phyloP scores from a whole-genome alignment of 2,888 invertebrate species.

The Scaptomyza reducta region DNA sequence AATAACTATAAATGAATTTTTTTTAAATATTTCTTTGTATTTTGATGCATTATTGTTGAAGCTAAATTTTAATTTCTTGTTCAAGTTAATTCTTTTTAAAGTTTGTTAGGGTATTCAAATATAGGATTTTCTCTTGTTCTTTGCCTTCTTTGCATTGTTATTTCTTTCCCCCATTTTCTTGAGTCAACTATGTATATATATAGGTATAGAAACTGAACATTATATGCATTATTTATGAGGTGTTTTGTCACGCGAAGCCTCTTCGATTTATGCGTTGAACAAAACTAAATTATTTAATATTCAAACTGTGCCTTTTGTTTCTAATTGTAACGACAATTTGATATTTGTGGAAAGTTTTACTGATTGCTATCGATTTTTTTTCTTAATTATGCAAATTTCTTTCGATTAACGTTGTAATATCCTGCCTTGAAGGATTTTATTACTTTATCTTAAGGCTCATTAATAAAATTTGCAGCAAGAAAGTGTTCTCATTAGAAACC shows the following conservation, averaged over 20 bases:
- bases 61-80: too few relatives aligned
- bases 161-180: background rate
- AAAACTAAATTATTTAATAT: conserved; percentile 5
- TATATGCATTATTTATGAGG: conserved; percentile 51
- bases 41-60: too few relatives aligned
- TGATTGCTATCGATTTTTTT: conserved; percentile 10
- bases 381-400: too few relatives aligned
- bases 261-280: conserved; percentile 25
- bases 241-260: conserved; percentile 49
- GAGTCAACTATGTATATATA: too few relatives aligned
- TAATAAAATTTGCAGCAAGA: too few relatives aligned
- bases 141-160: background rate
- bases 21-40: too few relatives aligned
- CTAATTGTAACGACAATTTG: conserved; percentile 18
- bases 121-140: too few relatives aligned
- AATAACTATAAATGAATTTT: too few relatives aligned
- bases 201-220: background rate
- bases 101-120: too few relatives aligned
- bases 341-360: conserved; percentile 7
- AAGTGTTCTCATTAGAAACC: conserved; percentile 4
- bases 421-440: background rate
- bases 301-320: conserved; percentile 1
- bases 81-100: too few relatives aligned
- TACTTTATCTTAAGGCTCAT: too few relatives aligned
- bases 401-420: background rate